Evolutionary conservation across 2,113 vertebrate genomes (phyloP), one percentile per base, ranked within the genome.

Genomic region (Carlito syrichta): DNA sequence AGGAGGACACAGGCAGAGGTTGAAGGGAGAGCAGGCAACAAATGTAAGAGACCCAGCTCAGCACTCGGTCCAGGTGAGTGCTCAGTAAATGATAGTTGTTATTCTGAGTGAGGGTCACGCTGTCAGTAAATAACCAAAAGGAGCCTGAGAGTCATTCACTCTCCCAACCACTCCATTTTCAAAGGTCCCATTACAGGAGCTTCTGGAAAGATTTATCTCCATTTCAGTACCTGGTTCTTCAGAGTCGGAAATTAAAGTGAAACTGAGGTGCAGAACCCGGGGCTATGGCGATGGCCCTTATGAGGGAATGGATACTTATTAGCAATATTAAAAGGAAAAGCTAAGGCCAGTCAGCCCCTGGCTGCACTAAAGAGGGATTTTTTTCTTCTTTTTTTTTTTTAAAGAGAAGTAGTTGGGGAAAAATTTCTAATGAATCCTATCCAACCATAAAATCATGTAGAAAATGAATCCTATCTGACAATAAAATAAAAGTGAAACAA

Each of bases 401-500:
- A 92, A 97, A 91, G 96, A 97, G 97, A 94, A 91, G 95, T 95
- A 98, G 98, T 98, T 98, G 96, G 86, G 95, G 95, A 68, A 83
- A 98, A 97, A 81, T 97, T 98, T 98, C 98, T 98, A 98, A 98
- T 98, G 98, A 98, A 98, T 98, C 91, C 97, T 98, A 98, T 98
- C 98, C 98, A 98, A 98, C 98, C 98, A 98, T 98, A 98, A 99
- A 99, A 99, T 98, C 98, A 98, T 98, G 98, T 97, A 98, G 97
- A 98, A 98, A 98, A 98, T 98, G 98, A 98, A 98, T 98, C 48
- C 91, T 98, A 98, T 98, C 98, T 98, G 98, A 99, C 98, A 98
- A 98, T 99, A 98, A 98, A 99, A 99, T 98, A 99, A 99, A 98
- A 99, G 91, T 97, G 97, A 99, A 98, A 98, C 97, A 98, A 98